phyloP scores from a whole-genome alignment of 1,140 invertebrate genomes.

The Bursaphelenchus mucronatus region DNA sequence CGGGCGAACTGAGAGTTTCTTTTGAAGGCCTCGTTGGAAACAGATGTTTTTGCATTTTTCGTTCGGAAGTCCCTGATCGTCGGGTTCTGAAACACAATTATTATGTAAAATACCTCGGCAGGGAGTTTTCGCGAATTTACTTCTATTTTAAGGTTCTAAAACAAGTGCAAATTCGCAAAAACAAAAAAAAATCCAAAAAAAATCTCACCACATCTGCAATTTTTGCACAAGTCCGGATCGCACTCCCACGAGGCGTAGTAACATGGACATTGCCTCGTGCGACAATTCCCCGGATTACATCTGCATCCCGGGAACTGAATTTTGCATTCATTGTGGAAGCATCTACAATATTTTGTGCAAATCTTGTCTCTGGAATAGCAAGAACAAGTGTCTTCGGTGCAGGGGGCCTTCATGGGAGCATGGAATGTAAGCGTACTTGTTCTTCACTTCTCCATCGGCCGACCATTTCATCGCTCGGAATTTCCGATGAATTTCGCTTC shows the following conservation, averaged over 20 bases:
- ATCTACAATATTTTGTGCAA: constrained; percentile 55
- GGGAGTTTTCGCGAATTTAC: background rate
- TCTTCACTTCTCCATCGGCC: constrained; percentile 41
- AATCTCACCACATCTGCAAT: constrained; percentile 75
- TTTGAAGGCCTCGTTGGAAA: constrained; percentile 79
- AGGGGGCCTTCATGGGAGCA: constrained; percentile 48
- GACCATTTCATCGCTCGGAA: constrained; percentile 46
- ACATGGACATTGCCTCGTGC: constrained; percentile 91
- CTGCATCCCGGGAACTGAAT: constrained; percentile 84
- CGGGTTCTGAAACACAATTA: constrained; percentile 9
- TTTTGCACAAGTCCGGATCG: constrained; percentile 95
- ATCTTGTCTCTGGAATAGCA: constrained; percentile 38
- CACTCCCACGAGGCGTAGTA: constrained; percentile 95
- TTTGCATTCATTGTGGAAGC: constrained; percentile 42
- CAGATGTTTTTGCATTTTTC: constrained; percentile 83
- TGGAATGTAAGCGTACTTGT: constrained; percentile 41
- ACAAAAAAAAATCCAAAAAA: background rate
- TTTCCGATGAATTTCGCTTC: constrained; percentile 27
- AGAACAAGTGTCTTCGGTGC: constrained; percentile 26
- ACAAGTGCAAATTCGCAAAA: background rate
- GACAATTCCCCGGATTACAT: constrained; percentile 78
- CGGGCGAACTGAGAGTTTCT: constrained; percentile 89
- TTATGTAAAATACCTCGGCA: background rate
- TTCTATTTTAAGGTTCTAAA: background rate
- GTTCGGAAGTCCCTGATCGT: constrained; percentile 19